These are phyloP conservation scores for Catocala fraxini DNA, from an alignment of 2,888 invertebrate species.

Conservation along the genomic window DNA sequence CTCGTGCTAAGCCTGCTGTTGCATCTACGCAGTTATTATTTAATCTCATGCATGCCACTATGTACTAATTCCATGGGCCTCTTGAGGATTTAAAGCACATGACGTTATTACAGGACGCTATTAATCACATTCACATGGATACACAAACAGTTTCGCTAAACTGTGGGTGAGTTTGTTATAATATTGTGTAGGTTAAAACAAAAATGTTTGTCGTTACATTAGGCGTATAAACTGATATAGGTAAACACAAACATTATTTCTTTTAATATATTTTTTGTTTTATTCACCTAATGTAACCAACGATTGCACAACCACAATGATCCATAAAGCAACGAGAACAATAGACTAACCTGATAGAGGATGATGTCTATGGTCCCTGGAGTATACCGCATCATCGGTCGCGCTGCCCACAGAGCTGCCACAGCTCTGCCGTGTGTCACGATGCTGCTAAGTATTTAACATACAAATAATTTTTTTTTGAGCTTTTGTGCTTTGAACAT, in stretches of 20 bases:
- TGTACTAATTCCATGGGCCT: slow-evolving; percentile 11
- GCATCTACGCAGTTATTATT: slow-evolving; percentile 37
- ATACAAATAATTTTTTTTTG: background rate
- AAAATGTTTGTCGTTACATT: slow-evolving; percentile 18
- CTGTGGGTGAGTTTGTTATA: slow-evolving; percentile 39
- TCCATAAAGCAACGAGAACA: slow-evolving; percentile 11
- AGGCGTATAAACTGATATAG: slow-evolving; percentile 15
- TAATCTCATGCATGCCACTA: slow-evolving; percentile 30
- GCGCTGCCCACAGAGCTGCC: slow-evolving; percentile 82
- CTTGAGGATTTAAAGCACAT: slow-evolving; percentile 26
- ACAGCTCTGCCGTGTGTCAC: slow-evolving; percentile 80
- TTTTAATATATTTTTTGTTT: slow-evolving; percentile 10
- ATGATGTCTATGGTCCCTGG: slow-evolving; percentile 76
- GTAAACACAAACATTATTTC: no score
- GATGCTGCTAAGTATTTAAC: slow-evolving; percentile 55
- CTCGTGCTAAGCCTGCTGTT: slow-evolving; percentile 7
- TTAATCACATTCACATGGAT: slow-evolving; percentile 46
- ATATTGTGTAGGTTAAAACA: slow-evolving; percentile 44
- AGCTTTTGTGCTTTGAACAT: no score
- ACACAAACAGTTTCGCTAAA: slow-evolving; percentile 24
- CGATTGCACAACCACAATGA: slow-evolving; percentile 34
- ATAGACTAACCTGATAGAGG: slow-evolving; percentile 72
- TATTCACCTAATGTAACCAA: slow-evolving; percentile 23
- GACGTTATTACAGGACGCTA: slow-evolving; percentile 36
- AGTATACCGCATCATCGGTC: slow-evolving; percentile 78